These are phyloP conservation scores for Lampropteryx suffumata DNA, from an alignment of 2,888 invertebrate genomes.

Conservation along the genomic window DNA sequence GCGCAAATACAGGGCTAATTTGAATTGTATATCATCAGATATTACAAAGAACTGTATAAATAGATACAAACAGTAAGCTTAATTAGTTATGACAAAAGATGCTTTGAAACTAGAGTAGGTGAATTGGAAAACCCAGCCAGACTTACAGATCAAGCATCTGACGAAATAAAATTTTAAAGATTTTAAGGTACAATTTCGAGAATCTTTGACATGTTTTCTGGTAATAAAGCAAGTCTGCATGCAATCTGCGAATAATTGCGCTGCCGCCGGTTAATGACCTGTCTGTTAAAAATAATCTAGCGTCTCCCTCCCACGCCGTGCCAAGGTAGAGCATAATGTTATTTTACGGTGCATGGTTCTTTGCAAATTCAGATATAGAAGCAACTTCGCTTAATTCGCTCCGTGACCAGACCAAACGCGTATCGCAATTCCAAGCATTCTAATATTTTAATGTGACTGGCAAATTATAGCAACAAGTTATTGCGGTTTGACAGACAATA, in stretches of 20 bases:
- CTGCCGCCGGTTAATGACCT: conserved; percentile 61
- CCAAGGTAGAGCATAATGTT: conserved; percentile 57
- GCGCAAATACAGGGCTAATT: conserved; percentile 40
- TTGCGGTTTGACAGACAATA: conserved; percentile 13
- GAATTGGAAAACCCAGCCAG: not conserved
- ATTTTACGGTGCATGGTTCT: conserved; percentile 44
- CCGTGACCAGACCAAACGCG: conserved; percentile 10
- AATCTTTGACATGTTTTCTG: conserved; percentile 30
- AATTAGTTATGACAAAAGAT: conserved; percentile 3
- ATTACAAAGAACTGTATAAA: conserved; percentile 14
- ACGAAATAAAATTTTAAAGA: not conserved
- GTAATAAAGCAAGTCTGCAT: conserved; percentile 38
- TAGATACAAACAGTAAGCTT: conserved; percentile 5
- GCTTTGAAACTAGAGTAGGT: conserved; percentile 3
- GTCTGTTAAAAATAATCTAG: conserved; percentile 62
- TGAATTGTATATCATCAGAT: conserved; percentile 32
- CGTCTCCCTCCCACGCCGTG: conserved; percentile 65
- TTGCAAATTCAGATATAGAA: conserved; percentile 24
- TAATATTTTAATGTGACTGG: conserved; percentile 16
- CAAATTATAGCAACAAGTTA: conserved; percentile 13
- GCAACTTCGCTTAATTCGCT: conserved; percentile 12
- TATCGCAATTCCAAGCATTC: conserved; percentile 7
- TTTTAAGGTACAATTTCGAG: conserved; percentile 6
- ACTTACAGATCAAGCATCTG: not conserved
- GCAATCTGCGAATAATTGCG: conserved; percentile 45